Base-by-base conservation (phyloP, 2,888 invertebrate genomes). In the Euplexia lucipara region DNA sequence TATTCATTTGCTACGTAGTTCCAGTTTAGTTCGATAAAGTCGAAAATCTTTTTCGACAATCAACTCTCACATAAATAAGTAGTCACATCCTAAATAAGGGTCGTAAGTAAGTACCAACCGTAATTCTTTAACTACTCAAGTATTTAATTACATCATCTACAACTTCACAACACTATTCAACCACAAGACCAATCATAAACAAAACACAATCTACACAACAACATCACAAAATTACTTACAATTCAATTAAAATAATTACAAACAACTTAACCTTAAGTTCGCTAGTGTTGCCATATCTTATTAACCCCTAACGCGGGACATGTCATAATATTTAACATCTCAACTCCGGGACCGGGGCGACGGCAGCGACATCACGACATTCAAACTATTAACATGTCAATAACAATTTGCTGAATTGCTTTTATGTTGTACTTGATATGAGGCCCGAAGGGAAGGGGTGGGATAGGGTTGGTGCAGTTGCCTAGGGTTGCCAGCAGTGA, bases 381-480 rank as follows among this genome's bases (percentile, higher is more conserved):
- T 79, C 78, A 79, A 85, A 88, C 91, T 92, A 92, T 93, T 93
- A 92, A 93, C 93, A 94, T 91, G 94, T 89, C 93, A 88, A 94
- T 95, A 95, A 94, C 92, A 93, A 94, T 95, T 95, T 94, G 88
- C 87, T 83, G 89, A 92, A 95, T 93, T 90, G 93, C 93, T 91
- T 93, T 91, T 91, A 92, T 90, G 93, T 90, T 90, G 89, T 89
- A 86, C 85, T 83, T 87, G 86, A 88, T 88, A 88, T 88, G 88
- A 84, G 83, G 79, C 85, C 82, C 81, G 79, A 64, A 74, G 85
- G 87, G 85, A 89, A 92, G 91, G 91, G 93, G 92, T 92, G 85
- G 52, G 1, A 12, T 87, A 92, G 92, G 92, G 92, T 79, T 92
- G 89, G 0, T 76, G 70, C 78, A 18, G 3, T 18, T 0, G n/a